A percentile compares a stretch with the other conserved stretches of the same genome.
These are phyloP conservation scores for Tetragonula carbonaria DNA, from an alignment of 2,888 invertebrate species.

Conservation along the genomic window DNA sequence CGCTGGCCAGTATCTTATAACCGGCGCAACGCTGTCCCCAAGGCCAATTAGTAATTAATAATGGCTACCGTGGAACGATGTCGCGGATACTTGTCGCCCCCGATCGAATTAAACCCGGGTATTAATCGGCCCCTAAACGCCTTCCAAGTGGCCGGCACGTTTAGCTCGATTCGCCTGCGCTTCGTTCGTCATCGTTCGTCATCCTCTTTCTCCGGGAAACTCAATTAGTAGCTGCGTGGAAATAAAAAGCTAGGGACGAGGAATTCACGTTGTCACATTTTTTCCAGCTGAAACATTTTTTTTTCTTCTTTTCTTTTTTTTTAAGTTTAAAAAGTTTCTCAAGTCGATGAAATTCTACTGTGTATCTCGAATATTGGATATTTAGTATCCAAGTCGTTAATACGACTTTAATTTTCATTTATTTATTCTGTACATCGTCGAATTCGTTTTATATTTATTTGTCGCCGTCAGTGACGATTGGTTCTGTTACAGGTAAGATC, in stretches of 20 bases:
- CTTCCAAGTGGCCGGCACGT: constrained; percentile 40
- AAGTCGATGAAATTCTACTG: too few species aligned
- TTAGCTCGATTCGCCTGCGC: constrained; percentile 17
- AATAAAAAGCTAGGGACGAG: not conserved
- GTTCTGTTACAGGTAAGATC: too few species aligned
- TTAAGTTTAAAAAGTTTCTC: not conserved
- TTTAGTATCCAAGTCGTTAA: too few species aligned
- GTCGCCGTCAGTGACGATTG: too few species aligned
- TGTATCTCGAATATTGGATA: too few species aligned
- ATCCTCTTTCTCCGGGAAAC: not conserved
- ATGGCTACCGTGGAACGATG: constrained; percentile 62
- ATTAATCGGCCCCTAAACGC: constrained; percentile 63
- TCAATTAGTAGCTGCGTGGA: not conserved
- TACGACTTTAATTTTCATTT: too few species aligned
- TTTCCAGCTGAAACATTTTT: too few species aligned
- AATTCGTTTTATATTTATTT: too few species aligned
- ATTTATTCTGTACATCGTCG: too few species aligned
- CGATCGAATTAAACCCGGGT: constrained; percentile 68
- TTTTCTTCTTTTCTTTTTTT: not conserved
- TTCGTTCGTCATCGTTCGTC: not conserved
- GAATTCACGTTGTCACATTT: not conserved
- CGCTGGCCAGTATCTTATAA: constrained; percentile 67
- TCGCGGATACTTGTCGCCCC: constrained; percentile 66
- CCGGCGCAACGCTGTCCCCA: constrained; percentile 43
- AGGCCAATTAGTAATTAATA: constrained; percentile 78